phyloP scores from a whole-genome alignment of 2,113 vertebrate genomes.

The Acinonyx jubatus region DNA sequence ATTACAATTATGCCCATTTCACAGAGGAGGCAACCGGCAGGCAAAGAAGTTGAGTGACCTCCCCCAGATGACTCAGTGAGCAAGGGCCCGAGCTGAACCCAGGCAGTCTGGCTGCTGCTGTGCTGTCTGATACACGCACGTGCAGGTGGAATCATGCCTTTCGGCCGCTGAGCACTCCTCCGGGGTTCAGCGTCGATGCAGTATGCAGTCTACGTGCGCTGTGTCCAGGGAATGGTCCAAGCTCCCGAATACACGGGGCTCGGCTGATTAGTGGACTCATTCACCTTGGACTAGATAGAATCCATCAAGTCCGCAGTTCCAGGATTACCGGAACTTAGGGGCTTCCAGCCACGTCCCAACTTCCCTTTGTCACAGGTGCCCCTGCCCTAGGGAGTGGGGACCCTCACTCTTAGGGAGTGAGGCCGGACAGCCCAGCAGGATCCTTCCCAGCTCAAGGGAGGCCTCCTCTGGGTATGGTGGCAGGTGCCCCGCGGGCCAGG shows the following conservation, averaged over 20 bases:
- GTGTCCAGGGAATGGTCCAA: neutral
- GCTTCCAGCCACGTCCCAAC: neutral
- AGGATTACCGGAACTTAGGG: neutral
- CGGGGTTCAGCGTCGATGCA: neutral
- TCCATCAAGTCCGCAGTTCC: neutral
- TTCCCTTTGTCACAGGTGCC: neutral
- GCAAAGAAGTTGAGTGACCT: neutral
- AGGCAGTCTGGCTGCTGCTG: neutral
- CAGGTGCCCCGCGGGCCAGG: neutral
- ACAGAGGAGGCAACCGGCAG: neutral
- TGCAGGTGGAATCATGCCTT: neutral
- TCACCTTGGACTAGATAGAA: neutral
- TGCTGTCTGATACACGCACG: accelerated
- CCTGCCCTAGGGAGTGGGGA: neutral
- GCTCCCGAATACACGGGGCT: neutral
- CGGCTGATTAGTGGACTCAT: neutral
- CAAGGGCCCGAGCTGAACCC: neutral
- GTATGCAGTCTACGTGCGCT: accelerated
- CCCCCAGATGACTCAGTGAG: neutral
- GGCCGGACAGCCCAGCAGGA: too few species aligned
- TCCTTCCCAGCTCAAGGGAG: accelerated
- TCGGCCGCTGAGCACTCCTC: accelerated
- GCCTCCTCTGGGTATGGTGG: neutral
- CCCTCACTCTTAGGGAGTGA: neutral
- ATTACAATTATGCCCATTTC: neutral